A percentile compares a stretch with the other conserved stretches of the same genome.
Conservation (phyloP, 1,140 invertebrate species). For the Andricus grossulariae region DNA sequence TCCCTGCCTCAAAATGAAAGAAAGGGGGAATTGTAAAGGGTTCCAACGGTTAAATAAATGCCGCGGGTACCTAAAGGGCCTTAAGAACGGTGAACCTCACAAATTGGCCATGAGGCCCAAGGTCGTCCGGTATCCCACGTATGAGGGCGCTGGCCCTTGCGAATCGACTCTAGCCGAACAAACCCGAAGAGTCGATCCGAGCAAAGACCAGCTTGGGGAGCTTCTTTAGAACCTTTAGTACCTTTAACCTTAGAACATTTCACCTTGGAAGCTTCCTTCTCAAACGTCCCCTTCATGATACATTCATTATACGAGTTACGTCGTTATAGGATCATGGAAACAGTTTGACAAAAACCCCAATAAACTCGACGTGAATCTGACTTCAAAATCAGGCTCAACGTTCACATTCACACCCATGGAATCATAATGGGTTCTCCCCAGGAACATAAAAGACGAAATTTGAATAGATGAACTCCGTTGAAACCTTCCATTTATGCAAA, state of each 20-base stretch:
- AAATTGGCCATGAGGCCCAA: slow-evolving; percentile 74
- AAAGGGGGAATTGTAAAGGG: slow-evolving; percentile 34
- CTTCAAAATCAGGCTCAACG: slow-evolving; percentile 21
- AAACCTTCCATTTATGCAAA: slow-evolving; percentile 21
- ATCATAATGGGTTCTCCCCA: slow-evolving; percentile 6
- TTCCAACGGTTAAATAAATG: slow-evolving; percentile 57
- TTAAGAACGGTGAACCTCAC: slow-evolving; percentile 64
- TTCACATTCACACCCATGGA: slow-evolving; percentile 4
- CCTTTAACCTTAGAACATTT: background rate
- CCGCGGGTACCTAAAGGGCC: slow-evolving; percentile 53
- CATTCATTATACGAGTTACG: background rate
- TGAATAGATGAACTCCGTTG: slow-evolving; percentile 23
- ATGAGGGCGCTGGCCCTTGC: slow-evolving; percentile 70
- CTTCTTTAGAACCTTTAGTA: background rate
- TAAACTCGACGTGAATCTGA: slow-evolving; percentile 18
- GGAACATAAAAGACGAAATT: slow-evolving; percentile 27
- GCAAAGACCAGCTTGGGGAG: background rate
- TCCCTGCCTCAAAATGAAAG: too few relatives aligned
- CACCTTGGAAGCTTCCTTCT: background rate
- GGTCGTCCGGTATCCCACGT: slow-evolving; percentile 72
- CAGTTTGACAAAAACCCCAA: background rate
- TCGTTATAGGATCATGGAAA: background rate
- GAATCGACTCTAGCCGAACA: slow-evolving; percentile 49
- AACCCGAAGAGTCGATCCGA: slow-evolving; percentile 32
- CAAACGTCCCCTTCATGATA: background rate